phyloP scores from a whole-genome alignment of 2,888 invertebrate species.

The Sminthurinus aureus region DNA sequence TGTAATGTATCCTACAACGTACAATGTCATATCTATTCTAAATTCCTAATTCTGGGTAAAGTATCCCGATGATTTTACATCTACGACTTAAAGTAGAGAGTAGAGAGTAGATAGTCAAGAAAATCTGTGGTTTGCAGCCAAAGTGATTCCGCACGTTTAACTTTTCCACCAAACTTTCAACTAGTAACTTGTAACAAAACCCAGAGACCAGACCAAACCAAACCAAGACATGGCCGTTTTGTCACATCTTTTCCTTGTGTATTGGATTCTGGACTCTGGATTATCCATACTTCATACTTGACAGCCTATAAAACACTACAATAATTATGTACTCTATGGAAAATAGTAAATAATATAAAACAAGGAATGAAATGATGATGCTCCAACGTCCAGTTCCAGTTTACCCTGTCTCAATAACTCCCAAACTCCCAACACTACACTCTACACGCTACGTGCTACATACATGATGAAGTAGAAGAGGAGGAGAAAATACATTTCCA shows the following conservation, averaged over 20 bases:
- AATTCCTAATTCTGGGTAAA: no score
- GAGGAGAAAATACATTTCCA: neutral
- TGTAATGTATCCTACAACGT: no score
- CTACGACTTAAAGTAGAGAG: neutral
- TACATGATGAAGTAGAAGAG: neutral
- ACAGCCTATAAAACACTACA: neutral
- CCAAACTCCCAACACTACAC: neutral
- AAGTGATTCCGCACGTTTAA: conserved; percentile 21
- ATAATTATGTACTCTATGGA: no score
- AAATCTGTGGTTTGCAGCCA: conserved; percentile 4
- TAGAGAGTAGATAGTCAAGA: neutral
- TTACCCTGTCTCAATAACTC: neutral
- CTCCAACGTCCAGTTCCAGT: no score
- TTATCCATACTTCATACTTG: neutral
- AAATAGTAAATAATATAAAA: no score
- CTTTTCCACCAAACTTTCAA: neutral
- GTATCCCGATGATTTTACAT: neutral
- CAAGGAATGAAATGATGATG: no score
- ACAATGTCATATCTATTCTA: no score
- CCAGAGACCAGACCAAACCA: no score
- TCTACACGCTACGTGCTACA: neutral
- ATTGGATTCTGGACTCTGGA: neutral
- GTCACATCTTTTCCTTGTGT: neutral
- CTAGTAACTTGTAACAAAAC: neutral
- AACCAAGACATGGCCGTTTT: no score